Evolutionary conservation across 2,888 invertebrate species (phyloP).

Genomic region (Phorcus lineatus): DNA sequence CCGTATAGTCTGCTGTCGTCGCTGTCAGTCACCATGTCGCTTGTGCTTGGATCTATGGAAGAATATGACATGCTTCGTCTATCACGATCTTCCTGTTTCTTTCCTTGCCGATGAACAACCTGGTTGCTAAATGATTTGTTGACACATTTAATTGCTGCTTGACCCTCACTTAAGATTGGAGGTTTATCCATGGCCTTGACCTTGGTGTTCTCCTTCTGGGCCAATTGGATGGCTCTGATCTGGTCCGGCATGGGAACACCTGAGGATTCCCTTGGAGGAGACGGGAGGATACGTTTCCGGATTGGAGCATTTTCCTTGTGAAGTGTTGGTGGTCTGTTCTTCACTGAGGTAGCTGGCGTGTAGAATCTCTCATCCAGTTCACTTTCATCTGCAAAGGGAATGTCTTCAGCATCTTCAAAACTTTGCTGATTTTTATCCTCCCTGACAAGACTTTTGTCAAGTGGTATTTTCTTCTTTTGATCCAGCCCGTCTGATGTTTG

Average conservation of each 20-base stretch:
- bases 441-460: conserved; percentile 54
- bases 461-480: conserved; percentile 60
- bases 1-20: conserved; percentile 43
- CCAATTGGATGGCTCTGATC: conserved; percentile 57
- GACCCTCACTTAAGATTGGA: conserved; percentile 84
- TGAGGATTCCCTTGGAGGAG: conserved; percentile 43
- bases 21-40: conserved; percentile 55
- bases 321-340: conserved; percentile 47
- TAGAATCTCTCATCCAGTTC: conserved; percentile 65
- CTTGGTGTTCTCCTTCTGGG: conserved; percentile 63
- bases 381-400: conserved; percentile 70
- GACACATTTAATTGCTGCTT: conserved; percentile 78
- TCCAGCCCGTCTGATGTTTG: conserved; percentile 35
- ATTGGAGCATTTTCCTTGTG: conserved; percentile 38
- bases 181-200: conserved; percentile 81
- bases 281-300: conserved; percentile 60
- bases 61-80: conserved; percentile 39
- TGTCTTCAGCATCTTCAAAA: conserved; percentile 57
- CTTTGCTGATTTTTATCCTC: conserved; percentile 44
- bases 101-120: not conserved
- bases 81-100: conserved; percentile 20
- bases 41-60: conserved; percentile 43
- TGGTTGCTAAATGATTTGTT: conserved; percentile 17
- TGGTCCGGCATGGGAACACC: conserved; percentile 76
- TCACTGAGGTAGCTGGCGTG: conserved; percentile 65